Evolutionary conservation across 2,888 invertebrate genomes (phyloP), one percentile per base, ranked within the genome.

Genomic region (Aleiodes testaceus): DNA sequence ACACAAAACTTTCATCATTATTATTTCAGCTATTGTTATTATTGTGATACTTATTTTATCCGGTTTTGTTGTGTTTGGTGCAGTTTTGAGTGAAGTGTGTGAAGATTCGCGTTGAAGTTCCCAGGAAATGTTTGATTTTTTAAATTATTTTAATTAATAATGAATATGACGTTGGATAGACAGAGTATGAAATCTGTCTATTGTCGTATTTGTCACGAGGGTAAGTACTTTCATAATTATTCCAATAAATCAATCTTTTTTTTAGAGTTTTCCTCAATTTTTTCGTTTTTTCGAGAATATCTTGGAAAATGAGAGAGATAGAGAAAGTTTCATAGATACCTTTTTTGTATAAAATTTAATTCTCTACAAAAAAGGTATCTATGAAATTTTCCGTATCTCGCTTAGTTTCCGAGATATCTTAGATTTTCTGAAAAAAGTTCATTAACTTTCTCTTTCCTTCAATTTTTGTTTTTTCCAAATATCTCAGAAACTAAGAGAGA

Each of bases 181-280:
- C 72, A 52, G n/a, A 77, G 71, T 64, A 69, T 76, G 18, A 44
- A 59, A 2, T 75, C 77, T 4, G 44, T 76, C 20, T 65, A 70
- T 44, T 90, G 90, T 77, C 86, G 90, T 55, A 90, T 90, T 72
- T 90, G 90, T 78, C 89, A 90, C 79, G 89, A 89, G 79, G 89
- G 89, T 74, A 79, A 70, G 65, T 45, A 11, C 18, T 7, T 14
- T n/a, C 3, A 36, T 22, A 59, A 47, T 16, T 59, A 26, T 26
- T 59, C 50, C 11, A 55, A 12, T 30, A 61, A 7, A 36, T 36
- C n/a, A 44, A 61, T 14, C 11, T 1, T 12, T 30, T 30, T 12
- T 47, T 47, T n/a, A 50, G 12, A 36, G 20, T 42, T 67, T 18
- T 49, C 16, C 49, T 49, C 14, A 49, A 49, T 49, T 49, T 49